Evolutionary conservation across 2,797 vertebrate species (phyloP).

Genomic region (Pterois miles): DNA sequence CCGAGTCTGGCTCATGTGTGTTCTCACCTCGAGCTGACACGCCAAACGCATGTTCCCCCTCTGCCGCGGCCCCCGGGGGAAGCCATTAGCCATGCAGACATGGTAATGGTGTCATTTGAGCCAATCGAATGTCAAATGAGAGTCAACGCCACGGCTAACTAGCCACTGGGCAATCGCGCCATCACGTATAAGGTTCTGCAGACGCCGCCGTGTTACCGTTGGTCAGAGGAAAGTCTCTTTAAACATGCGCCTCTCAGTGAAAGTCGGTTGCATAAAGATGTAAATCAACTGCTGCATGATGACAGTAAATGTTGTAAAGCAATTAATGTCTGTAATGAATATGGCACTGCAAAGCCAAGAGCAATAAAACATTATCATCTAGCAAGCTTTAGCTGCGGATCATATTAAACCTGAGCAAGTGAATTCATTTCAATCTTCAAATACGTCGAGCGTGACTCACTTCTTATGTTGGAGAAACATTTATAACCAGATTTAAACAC

Average conservation of each 20-base stretch:
- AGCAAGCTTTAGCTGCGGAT: slow-evolving; percentile 1
- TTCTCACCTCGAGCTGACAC: slow-evolving; percentile 85
- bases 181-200: slow-evolving; percentile 48
- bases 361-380: slow-evolving; percentile 53
- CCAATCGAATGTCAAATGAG: slow-evolving; percentile 81
- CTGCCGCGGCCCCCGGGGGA: slow-evolving; percentile 67
- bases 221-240: slow-evolving; percentile 35
- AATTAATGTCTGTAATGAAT: slow-evolving; percentile 65
- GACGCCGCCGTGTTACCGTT: slow-evolving; percentile 48
- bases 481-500: no score
- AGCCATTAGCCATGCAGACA: slow-evolving; percentile 85
- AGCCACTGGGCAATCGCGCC: slow-evolving; percentile 70
- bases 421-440: slow-evolving; percentile 26
- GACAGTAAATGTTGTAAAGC: slow-evolving; percentile 64
- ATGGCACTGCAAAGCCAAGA: slow-evolving; percentile 28
- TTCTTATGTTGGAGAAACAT: not conserved
- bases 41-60: slow-evolving; percentile 78
- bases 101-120: slow-evolving; percentile 85
- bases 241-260: slow-evolving; percentile 35
- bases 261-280: slow-evolving; percentile 24
- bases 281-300: slow-evolving; percentile 60
- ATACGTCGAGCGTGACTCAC: not conserved
- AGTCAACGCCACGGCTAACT: slow-evolving; percentile 74
- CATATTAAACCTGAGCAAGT: slow-evolving; percentile 25
- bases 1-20: slow-evolving; percentile 83